Base-by-base conservation (phyloP, 2,113 vertebrate genomes). In the Ascaphus truei region DNA sequence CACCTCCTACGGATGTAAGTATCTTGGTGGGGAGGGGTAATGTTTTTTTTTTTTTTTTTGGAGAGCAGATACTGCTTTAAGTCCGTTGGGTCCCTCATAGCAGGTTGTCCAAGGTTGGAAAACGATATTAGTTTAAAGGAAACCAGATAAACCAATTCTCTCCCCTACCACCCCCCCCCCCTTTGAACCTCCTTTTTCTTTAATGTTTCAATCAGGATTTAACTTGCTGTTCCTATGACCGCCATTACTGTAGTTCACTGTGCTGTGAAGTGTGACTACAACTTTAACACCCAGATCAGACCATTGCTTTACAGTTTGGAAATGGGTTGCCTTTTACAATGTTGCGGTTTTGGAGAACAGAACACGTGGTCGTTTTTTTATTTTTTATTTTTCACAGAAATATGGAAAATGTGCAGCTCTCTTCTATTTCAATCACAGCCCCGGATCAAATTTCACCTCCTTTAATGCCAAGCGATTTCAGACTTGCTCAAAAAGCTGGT, bases 361-460 rank as follows among this genome's bases (percentile, higher is more conserved):
- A 22, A n/a, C 30, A 34, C 33, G 56, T 59, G 20, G 56, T 11
- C 10, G 11, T 7, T 23, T 59, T n/a, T n/a, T n/a, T n/a, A n/a
- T n/a, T n/a, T n/a, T n/a, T n/a, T n/a, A n/a, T n/a, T n/a, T 59
- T 59, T 59, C 20, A 59, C 33, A 59, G 22, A n/a, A 37, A 11
- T 45, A 43, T 61, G 58, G 58, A 41, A 61, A 61, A 61, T 18
- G 37, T 29, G n/a, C n/a, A 61, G 37, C 25, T 61, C n/a, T 61
- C 20, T 25, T 43, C 22, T 23, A 15, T 59, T 41, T 59, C 7
- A 57, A 20, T 37, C 18, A 23, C 23, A 45, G 10, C 5, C 48
- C n/a, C 37, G 45, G 58, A 61, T 29, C 36, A 43, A 45, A 26
- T 43, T 61, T 29, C 15, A 43, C 3, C 9, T 26, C 12, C 23